These are phyloP conservation scores for Dicerorhinus sumatrensis DNA, from an alignment of 2,113 vertebrate species.

Conservation along the genomic window DNA sequence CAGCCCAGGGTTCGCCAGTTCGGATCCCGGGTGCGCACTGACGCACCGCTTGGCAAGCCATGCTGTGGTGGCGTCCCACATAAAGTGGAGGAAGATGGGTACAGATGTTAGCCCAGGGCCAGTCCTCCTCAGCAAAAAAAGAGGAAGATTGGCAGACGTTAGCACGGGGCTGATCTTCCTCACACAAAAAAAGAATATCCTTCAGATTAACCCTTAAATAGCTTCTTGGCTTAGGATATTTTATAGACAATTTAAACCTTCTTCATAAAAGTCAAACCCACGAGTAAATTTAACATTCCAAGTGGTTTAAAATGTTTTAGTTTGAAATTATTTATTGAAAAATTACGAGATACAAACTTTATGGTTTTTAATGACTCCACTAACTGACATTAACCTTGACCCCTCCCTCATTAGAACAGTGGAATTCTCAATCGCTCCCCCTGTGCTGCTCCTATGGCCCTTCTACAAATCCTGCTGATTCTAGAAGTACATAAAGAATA, in stretches of 20 bases:
- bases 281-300: slow-evolving; percentile 12
- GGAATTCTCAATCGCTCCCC: slow-evolving; percentile 56
- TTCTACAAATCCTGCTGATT: neutral
- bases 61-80: too few species aligned
- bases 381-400: slow-evolving; percentile 56
- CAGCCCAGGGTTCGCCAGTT: too few species aligned
- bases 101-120: too few species aligned
- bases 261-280: slow-evolving; percentile 13
- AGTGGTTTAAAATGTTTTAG: slow-evolving; percentile 56
- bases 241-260: neutral
- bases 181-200: neutral
- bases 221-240: neutral
- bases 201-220: neutral
- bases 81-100: too few species aligned
- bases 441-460: slow-evolving; percentile 23
- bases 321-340: slow-evolving; percentile 61
- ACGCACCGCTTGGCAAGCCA: too few species aligned
- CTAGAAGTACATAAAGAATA: slow-evolving; percentile 10
- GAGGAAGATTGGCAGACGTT: too few species aligned
- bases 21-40: too few species aligned
- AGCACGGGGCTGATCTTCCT: too few species aligned
- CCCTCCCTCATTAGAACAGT: slow-evolving; percentile 17
- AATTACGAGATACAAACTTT: slow-evolving; percentile 41
- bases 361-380: neutral
- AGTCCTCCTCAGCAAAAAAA: too few species aligned